Evolutionary conservation across 2,797 vertebrate species (phyloP), one percentile per base, ranked within the genome.

Genomic region (Meriones psammophilus): DNA sequence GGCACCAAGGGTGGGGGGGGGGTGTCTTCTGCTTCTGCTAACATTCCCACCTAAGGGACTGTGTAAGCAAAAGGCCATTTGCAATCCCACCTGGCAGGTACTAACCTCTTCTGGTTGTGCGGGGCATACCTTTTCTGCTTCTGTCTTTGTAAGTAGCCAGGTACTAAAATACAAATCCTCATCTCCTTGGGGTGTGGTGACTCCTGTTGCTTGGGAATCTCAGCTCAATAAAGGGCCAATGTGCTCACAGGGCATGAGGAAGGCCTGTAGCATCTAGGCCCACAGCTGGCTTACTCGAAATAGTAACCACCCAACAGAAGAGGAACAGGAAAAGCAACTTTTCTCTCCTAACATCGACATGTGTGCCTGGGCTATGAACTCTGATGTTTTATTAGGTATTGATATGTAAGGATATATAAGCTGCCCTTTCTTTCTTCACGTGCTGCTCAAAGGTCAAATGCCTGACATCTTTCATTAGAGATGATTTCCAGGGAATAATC

Each of bases 401-500:
- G 36, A 39, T 30, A 26, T n/a, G 5, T 2, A 39, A 64, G 8
- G 54, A 85, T 17, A 71, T 66, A 46, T 14, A 60, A 46, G 33
- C 54, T 76, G 39, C 1, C 26, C 79, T 74, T 83, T 20, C 76
- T 95, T 91, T 91, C n/a, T 76, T 77, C n/a, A n/a, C 0, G 0
- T 69, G n/a, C n/a, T 73, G 39, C 68, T 86, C 93, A 89, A 66
- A 74, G 77, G 94, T 78, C 56, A 46, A 9, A 60, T 92, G 73
- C 30, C 26, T 62, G n/a, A 68, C 14, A 74, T 86, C 12, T 84
- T 80, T 68, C 28, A 68, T 88, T 28, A 42, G 1, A 39, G 17
- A 62, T 91, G 64, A 58, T 79, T 36, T 88, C 28, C 9, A 78
- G 88, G 68, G 8, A 79, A 73, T 24, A 73, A 83, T 80, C n/a